These are phyloP conservation scores for Apistogramma diplotaenia DNA, from an alignment of 2,113 vertebrate genomes.

Conservation along the genomic window DNA sequence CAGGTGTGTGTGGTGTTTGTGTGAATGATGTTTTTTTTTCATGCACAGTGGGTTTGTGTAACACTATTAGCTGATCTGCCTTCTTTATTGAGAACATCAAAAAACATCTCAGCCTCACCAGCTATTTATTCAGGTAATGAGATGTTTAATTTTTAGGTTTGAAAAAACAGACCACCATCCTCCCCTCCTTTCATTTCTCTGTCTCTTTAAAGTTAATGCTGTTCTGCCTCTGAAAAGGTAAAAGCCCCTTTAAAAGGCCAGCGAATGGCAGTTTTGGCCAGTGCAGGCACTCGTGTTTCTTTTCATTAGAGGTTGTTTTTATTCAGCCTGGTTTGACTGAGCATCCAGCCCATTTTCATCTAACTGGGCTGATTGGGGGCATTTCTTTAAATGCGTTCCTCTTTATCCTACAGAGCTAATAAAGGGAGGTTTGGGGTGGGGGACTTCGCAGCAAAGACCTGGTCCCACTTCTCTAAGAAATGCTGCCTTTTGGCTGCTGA, in stretches of 20 bases:
- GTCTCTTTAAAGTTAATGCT: constrained; percentile 45
- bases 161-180: not conserved
- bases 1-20: not conserved
- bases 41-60: not conserved
- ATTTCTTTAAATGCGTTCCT: constrained; percentile 50
- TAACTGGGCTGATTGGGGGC: constrained; percentile 49
- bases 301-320: constrained; percentile 66
- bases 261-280: constrained; percentile 21
- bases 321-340: constrained; percentile 32
- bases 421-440: constrained; percentile 6
- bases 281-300: constrained; percentile 55
- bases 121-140: constrained; percentile 11
- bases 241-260: constrained; percentile 49
- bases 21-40: not conserved
- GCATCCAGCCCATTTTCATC: constrained; percentile 56
- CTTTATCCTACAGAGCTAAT: constrained; percentile 52
- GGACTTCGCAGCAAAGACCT: not conserved
- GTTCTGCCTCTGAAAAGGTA: constrained; percentile 63
- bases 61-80: not conserved
- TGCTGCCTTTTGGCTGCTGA: constrained; percentile 20
- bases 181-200: constrained; percentile 8
- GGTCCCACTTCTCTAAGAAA: constrained; percentile 5
- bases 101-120: not conserved
- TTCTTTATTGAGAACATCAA: not conserved
- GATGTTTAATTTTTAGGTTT: constrained; percentile 13